Percentiles rank a stretch among this genome's conserved stretches.
phyloP scores from a whole-genome alignment of 2,888 invertebrate genomes.

The Frankliniella fusca region DNA sequence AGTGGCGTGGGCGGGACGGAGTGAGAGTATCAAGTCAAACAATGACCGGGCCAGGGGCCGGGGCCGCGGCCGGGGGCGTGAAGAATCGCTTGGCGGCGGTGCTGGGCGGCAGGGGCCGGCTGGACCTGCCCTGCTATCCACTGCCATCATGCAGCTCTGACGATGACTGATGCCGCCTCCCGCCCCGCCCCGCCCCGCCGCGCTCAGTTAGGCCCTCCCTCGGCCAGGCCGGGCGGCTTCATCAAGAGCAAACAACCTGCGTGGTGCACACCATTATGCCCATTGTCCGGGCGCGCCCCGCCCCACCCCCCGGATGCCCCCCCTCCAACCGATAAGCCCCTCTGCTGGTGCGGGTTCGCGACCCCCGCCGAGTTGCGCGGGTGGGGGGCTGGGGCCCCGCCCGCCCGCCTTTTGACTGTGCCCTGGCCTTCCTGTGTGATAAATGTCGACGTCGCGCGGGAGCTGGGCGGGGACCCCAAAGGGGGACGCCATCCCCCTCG shows the following conservation, averaged over 20 bases:
- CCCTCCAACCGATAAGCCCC: not conserved
- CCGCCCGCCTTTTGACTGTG: too few relatives aligned
- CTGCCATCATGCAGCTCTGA: not conserved
- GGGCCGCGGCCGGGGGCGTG: not conserved
- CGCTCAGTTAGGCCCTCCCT: conserved; percentile 7
- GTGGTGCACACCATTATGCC: not conserved
- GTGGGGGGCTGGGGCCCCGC: too few relatives aligned
- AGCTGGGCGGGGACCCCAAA: too few relatives aligned
- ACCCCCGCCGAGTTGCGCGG: not conserved
- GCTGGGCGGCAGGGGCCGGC: not conserved
- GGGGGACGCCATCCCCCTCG: too few relatives aligned
- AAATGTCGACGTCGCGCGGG: too few relatives aligned
- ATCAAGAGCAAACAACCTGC: conserved; percentile 14
- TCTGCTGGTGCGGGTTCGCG: not conserved
- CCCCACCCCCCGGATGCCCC: not conserved
- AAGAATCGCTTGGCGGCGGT: conserved; percentile 20
- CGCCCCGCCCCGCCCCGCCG: not conserved
- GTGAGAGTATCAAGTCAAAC: not conserved
- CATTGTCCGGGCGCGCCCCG: conserved; percentile 7
- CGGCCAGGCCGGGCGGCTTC: not conserved
- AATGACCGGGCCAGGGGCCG: not conserved
- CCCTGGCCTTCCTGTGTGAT: too few relatives aligned
- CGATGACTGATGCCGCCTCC: conserved; percentile 3
- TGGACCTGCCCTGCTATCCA: not conserved
- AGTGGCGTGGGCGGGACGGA: not conserved